phyloP scores from a whole-genome alignment of 2,888 invertebrate species.

The Corbicula japonica region DNA sequence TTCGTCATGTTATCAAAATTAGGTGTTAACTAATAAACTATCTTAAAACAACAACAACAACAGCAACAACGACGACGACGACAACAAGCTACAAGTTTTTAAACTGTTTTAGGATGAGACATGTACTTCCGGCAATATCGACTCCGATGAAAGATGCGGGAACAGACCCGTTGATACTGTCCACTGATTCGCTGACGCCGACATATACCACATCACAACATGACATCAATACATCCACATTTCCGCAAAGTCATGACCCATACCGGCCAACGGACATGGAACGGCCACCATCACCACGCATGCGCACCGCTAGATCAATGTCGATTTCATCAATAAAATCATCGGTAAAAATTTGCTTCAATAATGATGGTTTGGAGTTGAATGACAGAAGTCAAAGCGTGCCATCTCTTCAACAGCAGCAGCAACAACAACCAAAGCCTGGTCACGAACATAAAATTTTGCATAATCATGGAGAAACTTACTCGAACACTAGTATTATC shows the following conservation, averaged over 20 bases:
- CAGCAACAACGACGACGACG: too few relatives aligned
- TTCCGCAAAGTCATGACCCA: slow-evolving; percentile 62
- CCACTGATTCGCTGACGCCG: slow-evolving; percentile 58
- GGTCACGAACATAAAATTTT: background rate
- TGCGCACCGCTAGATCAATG: slow-evolving; percentile 29
- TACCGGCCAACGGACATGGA: slow-evolving; percentile 55
- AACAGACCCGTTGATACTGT: slow-evolving; percentile 37
- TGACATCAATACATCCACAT: slow-evolving; percentile 47
- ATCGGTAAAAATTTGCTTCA: slow-evolving; percentile 55
- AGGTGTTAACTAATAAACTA: too few relatives aligned
- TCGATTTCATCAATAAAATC: slow-evolving; percentile 61
- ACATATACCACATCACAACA: slow-evolving; percentile 55
- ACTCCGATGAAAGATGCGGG: slow-evolving; percentile 19
- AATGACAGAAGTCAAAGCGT: slow-evolving; percentile 29
- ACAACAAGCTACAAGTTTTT: too few relatives aligned
- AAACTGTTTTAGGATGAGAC: slow-evolving; percentile 48
- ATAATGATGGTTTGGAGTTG: slow-evolving; percentile 44
- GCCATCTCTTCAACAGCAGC: background rate
- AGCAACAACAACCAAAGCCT: background rate
- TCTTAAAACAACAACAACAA: too few relatives aligned
- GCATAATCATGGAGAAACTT: background rate
- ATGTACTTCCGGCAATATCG: slow-evolving; percentile 16
- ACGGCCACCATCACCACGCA: slow-evolving; percentile 52
- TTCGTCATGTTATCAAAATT: too few relatives aligned
- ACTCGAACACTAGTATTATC: background rate